phyloP scores from a whole-genome alignment of 2,797 vertebrate species.

The Propithecus deckenii region DNA sequence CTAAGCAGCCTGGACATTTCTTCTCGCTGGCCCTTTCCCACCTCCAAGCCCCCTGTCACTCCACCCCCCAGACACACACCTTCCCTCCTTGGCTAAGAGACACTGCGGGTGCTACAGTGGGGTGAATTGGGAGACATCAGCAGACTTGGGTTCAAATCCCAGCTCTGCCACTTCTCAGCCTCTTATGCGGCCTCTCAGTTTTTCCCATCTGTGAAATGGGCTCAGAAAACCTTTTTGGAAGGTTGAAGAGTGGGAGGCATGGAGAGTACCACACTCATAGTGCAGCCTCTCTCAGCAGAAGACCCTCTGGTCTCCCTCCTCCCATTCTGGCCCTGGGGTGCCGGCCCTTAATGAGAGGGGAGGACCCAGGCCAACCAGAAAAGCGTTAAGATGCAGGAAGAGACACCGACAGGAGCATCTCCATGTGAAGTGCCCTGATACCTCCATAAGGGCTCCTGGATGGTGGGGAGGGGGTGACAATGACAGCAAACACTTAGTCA shows the following conservation, averaged over 20 bases:
- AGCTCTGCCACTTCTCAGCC: not conserved
- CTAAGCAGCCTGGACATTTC: not conserved
- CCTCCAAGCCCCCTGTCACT: rapidly evolving
- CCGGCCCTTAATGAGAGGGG: not conserved
- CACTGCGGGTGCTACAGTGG: not conserved
- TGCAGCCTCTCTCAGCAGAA: rapidly evolving
- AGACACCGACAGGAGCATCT: not conserved
- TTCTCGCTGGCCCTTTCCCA: not conserved
- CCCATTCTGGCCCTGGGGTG: not conserved
- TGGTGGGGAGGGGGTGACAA: too few relatives aligned
- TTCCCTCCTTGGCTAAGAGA: not conserved
- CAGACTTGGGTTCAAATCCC: not conserved
- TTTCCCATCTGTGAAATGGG: not conserved
- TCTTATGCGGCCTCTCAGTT: not conserved
- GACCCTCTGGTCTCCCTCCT: not conserved
- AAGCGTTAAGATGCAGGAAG: not conserved
- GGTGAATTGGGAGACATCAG: rapidly evolving
- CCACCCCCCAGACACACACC: not conserved
- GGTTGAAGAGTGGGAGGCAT: not conserved
- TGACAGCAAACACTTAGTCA: rapidly evolving
- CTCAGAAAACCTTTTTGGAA: not conserved
- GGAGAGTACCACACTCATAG: not conserved
- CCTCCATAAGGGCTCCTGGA: not conserved
- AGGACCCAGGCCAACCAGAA: not conserved
- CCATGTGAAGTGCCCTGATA: rapidly evolving